These are phyloP conservation scores for Paelopatides confundens DNA, from an alignment of 53 echinoderm and acorn worm genomes.

Conservation along the genomic window DNA sequence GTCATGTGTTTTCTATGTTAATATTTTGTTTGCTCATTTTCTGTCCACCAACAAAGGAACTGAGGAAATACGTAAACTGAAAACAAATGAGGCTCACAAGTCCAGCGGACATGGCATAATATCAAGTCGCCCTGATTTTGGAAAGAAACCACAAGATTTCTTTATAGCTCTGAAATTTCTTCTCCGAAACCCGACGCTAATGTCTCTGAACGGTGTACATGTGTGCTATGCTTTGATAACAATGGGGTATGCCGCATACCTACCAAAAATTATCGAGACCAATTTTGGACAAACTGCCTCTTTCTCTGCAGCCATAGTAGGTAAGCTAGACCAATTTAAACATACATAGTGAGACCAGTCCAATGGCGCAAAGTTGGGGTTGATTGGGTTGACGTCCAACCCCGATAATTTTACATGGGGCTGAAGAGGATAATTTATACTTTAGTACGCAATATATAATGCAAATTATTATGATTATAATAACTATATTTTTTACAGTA, in stretches of 20 bases:
- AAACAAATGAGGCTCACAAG: conserved; percentile 9
- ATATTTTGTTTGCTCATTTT: no score
- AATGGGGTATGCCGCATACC: conserved; percentile 69
- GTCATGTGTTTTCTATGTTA: no score
- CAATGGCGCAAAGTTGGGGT: no score
- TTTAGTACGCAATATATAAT: no score
- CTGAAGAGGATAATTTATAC: no score
- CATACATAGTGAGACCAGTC: no score
- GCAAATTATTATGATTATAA: no score
- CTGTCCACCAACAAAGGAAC: not conserved
- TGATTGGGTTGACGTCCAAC: no score
- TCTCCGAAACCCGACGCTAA: conserved; percentile 53
- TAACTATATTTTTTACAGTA: no score
- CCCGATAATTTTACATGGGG: no score
- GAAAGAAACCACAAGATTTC: conserved; percentile 35
- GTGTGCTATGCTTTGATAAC: conserved; percentile 55
- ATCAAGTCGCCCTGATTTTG: conserved; percentile 29
- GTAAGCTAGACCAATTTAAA: conserved; percentile 58
- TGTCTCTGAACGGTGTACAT: conserved; percentile 42
- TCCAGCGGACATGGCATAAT: not conserved
- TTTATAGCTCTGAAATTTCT: conserved; percentile 29
- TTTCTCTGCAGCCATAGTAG: conserved; percentile 71
- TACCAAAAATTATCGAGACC: conserved; percentile 75
- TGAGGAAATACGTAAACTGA: not conserved
- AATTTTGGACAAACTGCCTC: conserved; percentile 78